These are phyloP conservation scores for Microcebus griseorufus DNA, from an alignment of 2,113 vertebrate species.

Conservation along the genomic window DNA sequence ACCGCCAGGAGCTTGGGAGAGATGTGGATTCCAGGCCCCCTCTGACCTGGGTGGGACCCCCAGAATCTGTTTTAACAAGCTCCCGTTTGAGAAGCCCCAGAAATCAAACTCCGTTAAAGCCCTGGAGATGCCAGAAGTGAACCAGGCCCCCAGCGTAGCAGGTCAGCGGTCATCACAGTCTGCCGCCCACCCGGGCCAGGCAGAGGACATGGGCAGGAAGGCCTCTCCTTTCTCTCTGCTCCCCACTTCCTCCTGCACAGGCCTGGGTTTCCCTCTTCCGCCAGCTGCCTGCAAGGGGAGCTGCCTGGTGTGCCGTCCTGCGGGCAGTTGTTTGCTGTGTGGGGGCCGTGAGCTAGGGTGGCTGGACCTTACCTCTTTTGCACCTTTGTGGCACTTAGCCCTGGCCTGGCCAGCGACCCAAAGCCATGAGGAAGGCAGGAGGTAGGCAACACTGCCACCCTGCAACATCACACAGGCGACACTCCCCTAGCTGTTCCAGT, in stretches of 20 bases:
- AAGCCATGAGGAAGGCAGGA: background rate
- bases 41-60: too few relatives aligned
- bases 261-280: background rate
- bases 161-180: background rate
- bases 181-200: fast-evolving
- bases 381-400: background rate
- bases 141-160: background rate
- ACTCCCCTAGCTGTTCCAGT: too few relatives aligned
- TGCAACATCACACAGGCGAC: background rate
- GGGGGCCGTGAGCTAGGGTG: background rate
- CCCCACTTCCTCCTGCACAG: fast-evolving
- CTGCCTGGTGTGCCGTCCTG: background rate
- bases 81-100: background rate
- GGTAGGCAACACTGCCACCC: background rate
- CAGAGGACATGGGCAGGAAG: fast-evolving
- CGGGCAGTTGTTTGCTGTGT: background rate
- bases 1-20: background rate
- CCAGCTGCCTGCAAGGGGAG: background rate
- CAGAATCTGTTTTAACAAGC: background rate
- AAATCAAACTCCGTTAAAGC: background rate
- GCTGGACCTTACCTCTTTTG: too few relatives aligned
- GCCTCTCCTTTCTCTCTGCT: background rate
- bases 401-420: background rate
- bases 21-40: background rate
- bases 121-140: background rate